Evolutionary conservation across 1,140 invertebrate species (phyloP).

Genomic region (Teleogryllus occipitalis): DNA sequence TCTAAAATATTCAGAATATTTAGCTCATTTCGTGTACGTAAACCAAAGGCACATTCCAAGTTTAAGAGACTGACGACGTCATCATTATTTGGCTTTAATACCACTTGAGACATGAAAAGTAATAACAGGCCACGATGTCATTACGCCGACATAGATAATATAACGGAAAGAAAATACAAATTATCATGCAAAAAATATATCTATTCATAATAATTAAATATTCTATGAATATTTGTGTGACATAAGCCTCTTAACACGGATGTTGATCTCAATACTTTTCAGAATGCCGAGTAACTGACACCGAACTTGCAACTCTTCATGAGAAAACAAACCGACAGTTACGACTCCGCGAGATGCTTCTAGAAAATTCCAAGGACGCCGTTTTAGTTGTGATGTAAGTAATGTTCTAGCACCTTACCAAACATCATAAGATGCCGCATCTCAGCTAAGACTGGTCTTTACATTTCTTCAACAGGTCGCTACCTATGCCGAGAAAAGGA

Average conservation of each 20-base stretch:
- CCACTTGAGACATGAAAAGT: too few species aligned
- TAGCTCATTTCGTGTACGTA: too few species aligned
- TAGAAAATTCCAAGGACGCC: slow-evolving; percentile 73
- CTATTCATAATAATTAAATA: too few species aligned
- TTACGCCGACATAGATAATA: too few species aligned
- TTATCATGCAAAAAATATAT: too few species aligned
- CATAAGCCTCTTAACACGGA: not conserved
- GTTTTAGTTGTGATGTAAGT: slow-evolving; percentile 84
- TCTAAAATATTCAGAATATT: too few species aligned
- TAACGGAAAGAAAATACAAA: too few species aligned
- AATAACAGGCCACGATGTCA: too few species aligned
- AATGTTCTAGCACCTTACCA: slow-evolving; percentile 4
- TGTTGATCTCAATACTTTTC: slow-evolving; percentile 28
- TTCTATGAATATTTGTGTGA: too few species aligned
- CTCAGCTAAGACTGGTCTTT: not conserved
- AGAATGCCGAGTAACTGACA: slow-evolving; percentile 62
- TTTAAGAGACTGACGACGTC: too few species aligned
- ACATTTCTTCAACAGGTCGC: slow-evolving; percentile 41
- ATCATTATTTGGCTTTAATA: too few species aligned
- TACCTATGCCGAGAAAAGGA: slow-evolving; percentile 59
- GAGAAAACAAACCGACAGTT: slow-evolving; percentile 84
- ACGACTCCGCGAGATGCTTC: slow-evolving; percentile 70
- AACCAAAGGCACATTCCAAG: too few species aligned
- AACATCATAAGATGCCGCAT: not conserved
- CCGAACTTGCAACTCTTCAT: slow-evolving; percentile 62